phyloP scores from a whole-genome alignment of 2,888 invertebrate species.

The Alsophila aescularia region DNA sequence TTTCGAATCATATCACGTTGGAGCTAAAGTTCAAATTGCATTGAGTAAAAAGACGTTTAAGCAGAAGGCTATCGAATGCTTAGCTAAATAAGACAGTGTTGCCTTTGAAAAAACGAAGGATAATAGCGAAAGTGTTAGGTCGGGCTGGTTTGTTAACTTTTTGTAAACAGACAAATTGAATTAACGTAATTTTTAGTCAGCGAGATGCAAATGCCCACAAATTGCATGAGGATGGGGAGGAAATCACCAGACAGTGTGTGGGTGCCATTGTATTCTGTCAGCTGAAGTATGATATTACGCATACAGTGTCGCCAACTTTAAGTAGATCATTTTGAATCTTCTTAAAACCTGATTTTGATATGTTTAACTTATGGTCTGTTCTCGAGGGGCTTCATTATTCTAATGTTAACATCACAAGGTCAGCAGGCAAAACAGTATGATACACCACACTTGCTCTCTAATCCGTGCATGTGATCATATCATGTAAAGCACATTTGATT shows the following conservation, averaged over 20 bases:
- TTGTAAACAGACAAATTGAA: conserved; percentile 61
- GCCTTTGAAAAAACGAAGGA: conserved; percentile 65
- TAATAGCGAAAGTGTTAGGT: conserved; percentile 80
- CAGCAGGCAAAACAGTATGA: too few species aligned
- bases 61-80: conserved; percentile 40
- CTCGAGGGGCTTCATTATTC: too few species aligned
- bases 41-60: conserved; percentile 36
- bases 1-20: conserved; percentile 48
- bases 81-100: conserved; percentile 69
- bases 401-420: too few species aligned
- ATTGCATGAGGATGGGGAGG: conserved; percentile 68
- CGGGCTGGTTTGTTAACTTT: conserved; percentile 63
- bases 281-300: conserved; percentile 65
- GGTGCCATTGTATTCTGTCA: conserved; percentile 76
- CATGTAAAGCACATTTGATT: too few species aligned
- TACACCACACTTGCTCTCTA: too few species aligned
- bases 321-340: conserved; percentile 58
- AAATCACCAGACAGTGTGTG: conserved; percentile 75
- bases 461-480: too few species aligned
- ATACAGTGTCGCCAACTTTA: conserved; percentile 60
- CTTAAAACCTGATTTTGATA: conserved; percentile 38
- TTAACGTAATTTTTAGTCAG: conserved; percentile 56
- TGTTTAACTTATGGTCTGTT: background rate
- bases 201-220: conserved; percentile 74
- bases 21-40: conserved; percentile 42